These are phyloP conservation scores for Eulemur rubriventer DNA, from an alignment of 2,797 vertebrate species.

Conservation along the genomic window DNA sequence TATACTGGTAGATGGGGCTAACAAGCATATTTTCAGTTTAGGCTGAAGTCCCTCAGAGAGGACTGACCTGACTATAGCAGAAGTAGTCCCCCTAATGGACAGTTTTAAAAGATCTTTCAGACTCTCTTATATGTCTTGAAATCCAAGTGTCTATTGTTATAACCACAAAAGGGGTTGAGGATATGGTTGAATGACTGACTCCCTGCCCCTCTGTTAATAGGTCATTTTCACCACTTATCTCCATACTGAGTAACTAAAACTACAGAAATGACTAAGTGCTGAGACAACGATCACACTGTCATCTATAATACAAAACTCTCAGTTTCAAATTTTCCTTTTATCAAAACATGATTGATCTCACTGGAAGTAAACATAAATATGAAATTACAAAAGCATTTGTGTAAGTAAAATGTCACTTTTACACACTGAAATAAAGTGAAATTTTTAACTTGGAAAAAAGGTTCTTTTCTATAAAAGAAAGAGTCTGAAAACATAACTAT, in stretches of 20 bases:
- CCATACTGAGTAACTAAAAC: background rate
- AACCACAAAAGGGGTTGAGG: background rate
- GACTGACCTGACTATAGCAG: background rate
- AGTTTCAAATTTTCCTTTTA: slow-evolving; percentile 19
- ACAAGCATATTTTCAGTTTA: slow-evolving; percentile 10
- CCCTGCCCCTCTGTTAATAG: background rate
- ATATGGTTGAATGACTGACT: background rate
- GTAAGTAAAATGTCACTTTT: background rate
- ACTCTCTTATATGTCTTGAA: background rate
- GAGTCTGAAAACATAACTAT: background rate
- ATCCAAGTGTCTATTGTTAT: background rate
- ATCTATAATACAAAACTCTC: background rate
- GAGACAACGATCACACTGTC: background rate
- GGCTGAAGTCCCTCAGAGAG: background rate
- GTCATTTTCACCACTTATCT: background rate
- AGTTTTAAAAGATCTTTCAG: background rate
- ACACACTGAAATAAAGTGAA: background rate
- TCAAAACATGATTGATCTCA: background rate
- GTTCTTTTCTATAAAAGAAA: background rate
- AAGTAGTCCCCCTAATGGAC: background rate
- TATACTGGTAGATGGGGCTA: background rate
- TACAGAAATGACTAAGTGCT: background rate
- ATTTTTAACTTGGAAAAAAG: background rate
- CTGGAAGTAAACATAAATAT: background rate
- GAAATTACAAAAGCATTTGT: background rate